A percentile compares a stretch with the other conserved stretches of the same genome.
Conservation (phyloP, 2,797 vertebrate genomes). For the Bovichtus diacanthus region DNA sequence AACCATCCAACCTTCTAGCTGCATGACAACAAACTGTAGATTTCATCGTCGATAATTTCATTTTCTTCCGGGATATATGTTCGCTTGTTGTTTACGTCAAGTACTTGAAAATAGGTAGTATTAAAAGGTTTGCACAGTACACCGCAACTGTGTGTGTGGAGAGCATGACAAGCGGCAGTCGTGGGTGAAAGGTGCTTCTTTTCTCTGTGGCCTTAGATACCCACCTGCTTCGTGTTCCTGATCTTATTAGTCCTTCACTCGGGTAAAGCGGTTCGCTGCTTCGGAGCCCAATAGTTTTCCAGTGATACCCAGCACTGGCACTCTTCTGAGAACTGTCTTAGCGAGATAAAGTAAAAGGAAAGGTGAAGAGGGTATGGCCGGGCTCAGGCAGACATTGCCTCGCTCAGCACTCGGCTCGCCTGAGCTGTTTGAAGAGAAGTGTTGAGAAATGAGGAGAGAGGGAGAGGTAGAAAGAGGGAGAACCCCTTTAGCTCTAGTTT, state of each 20-base stretch:
- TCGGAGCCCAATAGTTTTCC: constrained; percentile 17
- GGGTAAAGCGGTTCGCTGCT: constrained; percentile 37
- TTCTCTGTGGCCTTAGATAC: constrained; percentile 82
- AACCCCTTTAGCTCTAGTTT: constrained; percentile 80
- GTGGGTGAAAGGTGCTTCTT: constrained; percentile 77
- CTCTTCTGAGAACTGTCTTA: constrained; percentile 59
- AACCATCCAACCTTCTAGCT: constrained; percentile 43
- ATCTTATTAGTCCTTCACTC: constrained; percentile 54
- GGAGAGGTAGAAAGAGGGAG: constrained; percentile 50
- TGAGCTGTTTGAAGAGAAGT: constrained; percentile 74
- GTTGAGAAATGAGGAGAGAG: constrained; percentile 61
- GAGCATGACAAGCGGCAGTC: constrained; percentile 60
- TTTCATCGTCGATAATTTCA: constrained; percentile 51
- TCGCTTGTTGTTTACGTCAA: constrained; percentile 87
- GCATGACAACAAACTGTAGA: constrained; percentile 68
- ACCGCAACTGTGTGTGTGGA: constrained; percentile 55
- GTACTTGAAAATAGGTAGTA: constrained; percentile 88
- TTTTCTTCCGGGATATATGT: constrained; percentile 69
- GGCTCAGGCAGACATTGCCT: constrained; percentile 56
- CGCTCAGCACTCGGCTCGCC: constrained; percentile 47
- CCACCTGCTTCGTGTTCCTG: constrained; percentile 60
- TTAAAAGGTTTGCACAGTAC: constrained; percentile 67
- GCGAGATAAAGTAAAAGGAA: constrained; percentile 56
- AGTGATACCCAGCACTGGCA: constrained; percentile 31
- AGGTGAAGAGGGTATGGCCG: constrained; percentile 68